phyloP scores from a whole-genome alignment of 2,888 invertebrate species.

The Agrochola macilenta region DNA sequence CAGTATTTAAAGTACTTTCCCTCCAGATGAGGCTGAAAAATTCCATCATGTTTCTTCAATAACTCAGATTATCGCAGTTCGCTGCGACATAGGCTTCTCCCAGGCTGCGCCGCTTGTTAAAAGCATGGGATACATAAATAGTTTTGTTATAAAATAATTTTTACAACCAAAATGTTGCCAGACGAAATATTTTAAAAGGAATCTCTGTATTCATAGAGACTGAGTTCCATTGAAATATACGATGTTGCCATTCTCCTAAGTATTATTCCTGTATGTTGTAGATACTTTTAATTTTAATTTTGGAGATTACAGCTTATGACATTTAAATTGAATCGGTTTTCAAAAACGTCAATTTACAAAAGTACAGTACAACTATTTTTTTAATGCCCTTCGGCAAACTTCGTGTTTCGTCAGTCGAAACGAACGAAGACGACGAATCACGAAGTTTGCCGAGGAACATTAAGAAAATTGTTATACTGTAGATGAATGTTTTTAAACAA shows the following conservation, averaged over 20 bases:
- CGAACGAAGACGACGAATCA: too few species aligned
- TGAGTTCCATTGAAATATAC: constrained; percentile 50
- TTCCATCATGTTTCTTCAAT: too few species aligned
- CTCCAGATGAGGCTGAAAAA: too few species aligned
- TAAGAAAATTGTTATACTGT: too few species aligned
- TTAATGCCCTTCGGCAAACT: too few species aligned
- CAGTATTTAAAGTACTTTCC: too few species aligned
- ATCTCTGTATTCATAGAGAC: constrained; percentile 51
- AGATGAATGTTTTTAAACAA: neutral
- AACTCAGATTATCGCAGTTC: too few species aligned
- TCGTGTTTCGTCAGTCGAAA: too few species aligned
- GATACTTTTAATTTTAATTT: constrained; percentile 50
- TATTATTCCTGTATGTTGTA: constrained; percentile 62
- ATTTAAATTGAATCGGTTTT: neutral
- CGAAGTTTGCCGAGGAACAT: too few species aligned
- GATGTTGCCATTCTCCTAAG: constrained; percentile 64
- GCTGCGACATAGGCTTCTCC: neutral
- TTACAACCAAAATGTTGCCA: constrained; percentile 58
- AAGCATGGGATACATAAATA: neutral
- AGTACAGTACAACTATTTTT: neutral
- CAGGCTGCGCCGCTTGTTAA: constrained; percentile 5
- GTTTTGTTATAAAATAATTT: constrained; percentile 19
- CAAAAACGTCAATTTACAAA: neutral
- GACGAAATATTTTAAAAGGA: constrained; percentile 54
- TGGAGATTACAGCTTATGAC: constrained; percentile 35